Evolutionary conservation across 1,140 invertebrate species (phyloP), one percentile per base, ranked within the genome.

Genomic region (Drosophila albomicans): DNA sequence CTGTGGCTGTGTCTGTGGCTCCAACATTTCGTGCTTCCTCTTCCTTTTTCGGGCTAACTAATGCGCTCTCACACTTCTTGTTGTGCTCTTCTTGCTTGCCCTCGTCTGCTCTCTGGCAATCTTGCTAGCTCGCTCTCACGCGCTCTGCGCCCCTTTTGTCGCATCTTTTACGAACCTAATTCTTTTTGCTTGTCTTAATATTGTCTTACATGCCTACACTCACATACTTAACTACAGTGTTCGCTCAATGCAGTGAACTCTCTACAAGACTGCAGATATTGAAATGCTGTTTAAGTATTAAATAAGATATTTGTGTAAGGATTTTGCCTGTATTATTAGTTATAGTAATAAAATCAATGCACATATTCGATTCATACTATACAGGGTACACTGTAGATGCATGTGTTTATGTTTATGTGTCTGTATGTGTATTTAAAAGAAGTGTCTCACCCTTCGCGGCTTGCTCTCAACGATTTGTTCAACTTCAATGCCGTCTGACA

Each of bases 401-500:
- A 20, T 46, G n/a, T 71, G 11, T 35, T 15, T 63, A 28, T 49
- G 32, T 20, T 13, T 49, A 20, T 28, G 30, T 48, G 49, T 58
- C 10, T 59, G 30, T n/a, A 51, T 51, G 51, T 62, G 48, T 68
- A 58, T 68, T 20, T 54, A 68, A 38, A 38, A 38, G 35, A 38
- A 49, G 49, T 74, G 58, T 49, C 51, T 92, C 81, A 92, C 91
- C 91, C 85, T 92, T 87, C 78, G 67, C 13, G 91, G 91, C 67
- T 92, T 92, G 81, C 76, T 92, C 86, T 91, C 91, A 49, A 92
- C 82, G 65, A 92, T 90, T 79, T 92, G 91, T 79, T 91, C 91
- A 73, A 92, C 91, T 81, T 92, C 91, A 76, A 91, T 91, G 82
- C 90, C 90, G 90, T 91, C 90, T 82, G 90, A 91, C 90, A 91